phyloP scores from a whole-genome alignment of 2,113 vertebrate species.

The Riparia riparia region DNA sequence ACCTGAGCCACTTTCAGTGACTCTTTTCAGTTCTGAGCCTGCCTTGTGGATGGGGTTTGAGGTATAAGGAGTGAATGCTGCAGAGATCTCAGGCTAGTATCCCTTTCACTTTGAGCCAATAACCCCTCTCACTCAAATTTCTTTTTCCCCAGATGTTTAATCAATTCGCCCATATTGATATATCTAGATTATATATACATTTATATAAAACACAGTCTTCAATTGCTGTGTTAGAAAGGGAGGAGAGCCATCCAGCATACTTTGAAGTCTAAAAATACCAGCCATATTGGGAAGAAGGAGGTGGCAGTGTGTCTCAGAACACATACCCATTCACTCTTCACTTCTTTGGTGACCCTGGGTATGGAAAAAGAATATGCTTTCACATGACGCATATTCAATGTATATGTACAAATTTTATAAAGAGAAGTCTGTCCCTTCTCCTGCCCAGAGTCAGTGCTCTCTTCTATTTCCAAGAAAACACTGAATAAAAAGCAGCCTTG shows the following conservation, averaged over 20 bases:
- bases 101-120: background rate
- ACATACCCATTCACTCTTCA: background rate
- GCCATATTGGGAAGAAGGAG: background rate
- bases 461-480: background rate
- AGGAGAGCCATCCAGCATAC: background rate
- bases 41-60: background rate
- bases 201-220: background rate
- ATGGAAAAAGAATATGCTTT: background rate
- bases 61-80: background rate
- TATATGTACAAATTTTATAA: background rate
- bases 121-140: background rate
- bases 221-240: background rate
- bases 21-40: background rate
- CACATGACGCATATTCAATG: background rate
- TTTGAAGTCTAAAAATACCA: background rate
- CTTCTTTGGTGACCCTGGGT: background rate
- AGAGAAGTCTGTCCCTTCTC: background rate
- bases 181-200: background rate
- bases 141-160: background rate
- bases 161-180: background rate
- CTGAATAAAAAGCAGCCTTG: background rate
- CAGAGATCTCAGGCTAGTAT: background rate
- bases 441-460: background rate
- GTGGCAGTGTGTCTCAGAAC: background rate
- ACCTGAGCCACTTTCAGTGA: background rate